A percentile compares a stretch with the other conserved stretches of the same genome.
Evolutionary conservation across 2,888 invertebrate genomes (phyloP).

Genomic region (Lithophane semibrunnea): DNA sequence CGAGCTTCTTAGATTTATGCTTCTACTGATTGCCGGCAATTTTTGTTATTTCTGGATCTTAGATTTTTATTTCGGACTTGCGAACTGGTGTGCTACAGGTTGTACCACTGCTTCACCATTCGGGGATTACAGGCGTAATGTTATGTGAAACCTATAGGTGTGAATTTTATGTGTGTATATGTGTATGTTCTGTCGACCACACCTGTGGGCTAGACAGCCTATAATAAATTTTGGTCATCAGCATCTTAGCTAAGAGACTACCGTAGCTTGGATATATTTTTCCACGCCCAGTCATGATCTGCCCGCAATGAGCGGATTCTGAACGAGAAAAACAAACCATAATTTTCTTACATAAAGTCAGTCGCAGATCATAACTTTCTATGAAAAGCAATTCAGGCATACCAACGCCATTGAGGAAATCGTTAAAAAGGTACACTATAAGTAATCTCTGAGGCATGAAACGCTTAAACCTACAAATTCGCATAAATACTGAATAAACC

Average conservation of each 20-base stretch:
- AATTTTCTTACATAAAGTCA: background rate
- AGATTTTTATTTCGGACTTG: background rate
- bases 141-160: background rate
- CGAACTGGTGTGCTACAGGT: background rate
- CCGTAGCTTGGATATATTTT: background rate
- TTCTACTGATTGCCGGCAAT: background rate
- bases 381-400: background rate
- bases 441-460: slow-evolving; percentile 31
- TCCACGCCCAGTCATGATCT: background rate
- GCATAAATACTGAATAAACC: slow-evolving; percentile 49
- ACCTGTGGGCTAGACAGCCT: background rate
- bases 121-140: background rate
- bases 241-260: background rate
- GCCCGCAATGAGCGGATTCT: background rate
- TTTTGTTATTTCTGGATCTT: background rate
- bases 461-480: slow-evolving; percentile 54
- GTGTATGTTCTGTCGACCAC: background rate
- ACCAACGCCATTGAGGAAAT: background rate
- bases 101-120: background rate
- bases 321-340: background rate
- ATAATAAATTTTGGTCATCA: background rate
- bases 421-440: slow-evolving; percentile 20
- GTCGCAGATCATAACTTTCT: background rate
- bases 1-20: background rate
- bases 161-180: background rate